A percentile compares a stretch with the other conserved stretches of the same genome.
phyloP scores from a whole-genome alignment of 2,113 vertebrate genomes.

The Tamias sibiricus region DNA sequence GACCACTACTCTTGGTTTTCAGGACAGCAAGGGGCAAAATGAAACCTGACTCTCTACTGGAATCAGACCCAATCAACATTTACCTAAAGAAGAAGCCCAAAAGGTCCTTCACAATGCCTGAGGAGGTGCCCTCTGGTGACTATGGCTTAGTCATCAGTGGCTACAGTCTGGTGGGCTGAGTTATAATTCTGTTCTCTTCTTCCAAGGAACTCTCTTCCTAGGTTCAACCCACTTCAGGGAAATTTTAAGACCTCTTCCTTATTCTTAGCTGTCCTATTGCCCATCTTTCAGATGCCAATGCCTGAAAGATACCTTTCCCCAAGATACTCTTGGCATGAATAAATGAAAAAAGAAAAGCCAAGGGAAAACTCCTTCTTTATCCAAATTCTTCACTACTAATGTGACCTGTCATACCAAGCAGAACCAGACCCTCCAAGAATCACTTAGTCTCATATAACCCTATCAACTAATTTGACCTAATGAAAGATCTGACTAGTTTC shows the following conservation, averaged over 20 bases:
- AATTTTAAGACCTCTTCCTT: conserved; percentile 36
- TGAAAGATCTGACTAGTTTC: neutral
- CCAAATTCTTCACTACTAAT: conserved; percentile 7
- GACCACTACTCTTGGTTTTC: conserved; percentile 48
- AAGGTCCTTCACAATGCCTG: conserved; percentile 78
- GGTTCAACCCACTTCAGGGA: conserved; percentile 17
- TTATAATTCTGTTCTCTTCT: conserved; percentile 87
- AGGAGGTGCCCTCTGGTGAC: conserved; percentile 91
- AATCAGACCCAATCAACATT: conserved; percentile 83
- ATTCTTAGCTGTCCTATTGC: neutral
- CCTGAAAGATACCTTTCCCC: neutral
- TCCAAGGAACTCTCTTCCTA: conserved; percentile 8
- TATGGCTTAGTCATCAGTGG: conserved; percentile 95
- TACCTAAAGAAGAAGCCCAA: conserved; percentile 80
- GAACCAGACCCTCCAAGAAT: neutral
- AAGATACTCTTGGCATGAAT: neutral
- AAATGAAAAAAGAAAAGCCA: conserved; percentile 28
- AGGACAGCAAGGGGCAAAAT: conserved; percentile 92
- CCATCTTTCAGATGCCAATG: neutral
- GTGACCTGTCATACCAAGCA: neutral
- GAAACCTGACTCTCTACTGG: conserved; percentile 86
- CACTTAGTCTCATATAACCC: neutral
- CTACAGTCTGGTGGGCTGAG: conserved; percentile 93
- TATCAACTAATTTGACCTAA: neutral
- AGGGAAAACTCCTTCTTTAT: conserved; percentile 26